These are phyloP conservation scores for Leucosticte australis DNA, from an alignment of 2,113 vertebrate species.

Conservation along the genomic window DNA sequence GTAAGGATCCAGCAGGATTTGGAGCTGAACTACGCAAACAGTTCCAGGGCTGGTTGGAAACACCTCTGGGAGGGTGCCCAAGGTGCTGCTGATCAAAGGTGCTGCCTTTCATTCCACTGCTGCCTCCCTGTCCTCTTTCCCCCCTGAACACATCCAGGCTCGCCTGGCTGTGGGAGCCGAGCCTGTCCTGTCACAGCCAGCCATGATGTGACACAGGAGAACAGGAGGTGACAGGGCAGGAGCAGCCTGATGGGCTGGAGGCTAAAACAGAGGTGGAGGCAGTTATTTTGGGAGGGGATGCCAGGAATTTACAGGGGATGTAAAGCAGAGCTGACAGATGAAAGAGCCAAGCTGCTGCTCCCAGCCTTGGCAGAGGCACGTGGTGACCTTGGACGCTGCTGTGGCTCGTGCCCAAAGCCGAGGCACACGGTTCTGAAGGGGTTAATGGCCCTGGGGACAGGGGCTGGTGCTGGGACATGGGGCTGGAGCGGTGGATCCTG, in stretches of 20 bases:
- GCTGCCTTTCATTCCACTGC: neutral
- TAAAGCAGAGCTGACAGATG: slow-evolving; percentile 19
- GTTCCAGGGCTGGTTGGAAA: neutral
- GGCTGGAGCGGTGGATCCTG: neutral
- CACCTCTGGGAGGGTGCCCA: neutral
- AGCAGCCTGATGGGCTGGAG: neutral
- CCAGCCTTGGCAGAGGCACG: neutral
- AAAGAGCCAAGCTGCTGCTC: slow-evolving; percentile 42
- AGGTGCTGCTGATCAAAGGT: neutral
- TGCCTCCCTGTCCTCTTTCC: neutral
- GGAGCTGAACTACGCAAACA: neutral
- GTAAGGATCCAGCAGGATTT: neutral
- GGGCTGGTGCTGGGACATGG: neutral
- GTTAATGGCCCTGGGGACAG: neutral
- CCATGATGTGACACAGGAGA: neutral
- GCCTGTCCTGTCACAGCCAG: neutral
- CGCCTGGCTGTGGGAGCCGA: neutral
- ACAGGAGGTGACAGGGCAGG: slow-evolving; percentile 34
- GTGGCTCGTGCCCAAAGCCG: neutral
- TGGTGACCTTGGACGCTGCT: neutral
- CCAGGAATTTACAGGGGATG: neutral
- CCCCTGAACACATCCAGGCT: accelerated
- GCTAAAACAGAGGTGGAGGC: slow-evolving; percentile 1
- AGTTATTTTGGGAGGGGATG: slow-evolving; percentile 44
- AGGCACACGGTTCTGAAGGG: neutral